These are phyloP conservation scores for Zygogramma bicolorata DNA, from an alignment of 2,888 invertebrate species.

Conservation along the genomic window DNA sequence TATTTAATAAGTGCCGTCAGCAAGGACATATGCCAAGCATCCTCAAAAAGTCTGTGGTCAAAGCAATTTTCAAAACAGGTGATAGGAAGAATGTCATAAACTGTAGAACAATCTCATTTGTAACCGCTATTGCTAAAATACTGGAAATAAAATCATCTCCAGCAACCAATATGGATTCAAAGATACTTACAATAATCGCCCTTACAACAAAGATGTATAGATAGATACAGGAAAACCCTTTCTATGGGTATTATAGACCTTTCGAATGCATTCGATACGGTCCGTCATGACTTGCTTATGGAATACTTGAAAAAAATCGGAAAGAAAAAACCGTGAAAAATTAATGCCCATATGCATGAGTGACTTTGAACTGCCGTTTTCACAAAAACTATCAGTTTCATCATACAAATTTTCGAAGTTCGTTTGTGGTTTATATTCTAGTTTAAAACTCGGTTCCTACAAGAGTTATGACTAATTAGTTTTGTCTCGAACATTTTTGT, in stretches of 20 bases:
- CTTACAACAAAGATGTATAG: background rate
- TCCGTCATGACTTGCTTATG: background rate
- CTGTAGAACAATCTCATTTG: background rate
- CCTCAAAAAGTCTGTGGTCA: background rate
- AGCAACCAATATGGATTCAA: background rate
- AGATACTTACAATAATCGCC: background rate
- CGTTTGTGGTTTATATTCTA: too few species aligned
- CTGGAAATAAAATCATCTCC: background rate
- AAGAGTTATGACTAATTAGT: too few species aligned
- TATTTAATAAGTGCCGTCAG: too few species aligned
- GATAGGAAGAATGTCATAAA: background rate
- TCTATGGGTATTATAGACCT: background rate
- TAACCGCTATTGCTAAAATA: background rate
- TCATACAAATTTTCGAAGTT: too few species aligned
- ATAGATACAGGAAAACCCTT: background rate
- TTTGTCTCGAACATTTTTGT: too few species aligned
- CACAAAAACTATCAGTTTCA: too few species aligned
- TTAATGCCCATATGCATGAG: too few species aligned
- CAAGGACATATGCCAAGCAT: background rate
- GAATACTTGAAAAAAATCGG: background rate
- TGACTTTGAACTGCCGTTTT: too few species aligned
- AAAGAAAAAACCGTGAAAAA: too few species aligned
- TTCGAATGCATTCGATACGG: background rate
- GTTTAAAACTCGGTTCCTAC: too few species aligned
- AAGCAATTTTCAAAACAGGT: background rate